phyloP scores from a whole-genome alignment of 2,888 invertebrate species.

The Ophraella communa region DNA sequence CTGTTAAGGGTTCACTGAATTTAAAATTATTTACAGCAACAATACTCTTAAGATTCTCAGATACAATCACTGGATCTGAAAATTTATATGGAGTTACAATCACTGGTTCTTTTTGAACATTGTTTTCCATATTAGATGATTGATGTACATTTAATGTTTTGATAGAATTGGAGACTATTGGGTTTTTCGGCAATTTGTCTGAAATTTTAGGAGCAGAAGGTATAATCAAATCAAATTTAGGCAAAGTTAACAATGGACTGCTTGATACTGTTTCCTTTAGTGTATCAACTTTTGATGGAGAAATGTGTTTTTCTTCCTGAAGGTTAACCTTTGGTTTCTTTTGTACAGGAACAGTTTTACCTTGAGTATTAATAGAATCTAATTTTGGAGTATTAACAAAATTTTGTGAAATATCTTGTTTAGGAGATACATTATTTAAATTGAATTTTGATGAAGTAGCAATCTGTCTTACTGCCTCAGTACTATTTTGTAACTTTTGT shows the following conservation, averaged over 20 bases:
- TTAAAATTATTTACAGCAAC: slow-evolving; percentile 64
- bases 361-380: neutral
- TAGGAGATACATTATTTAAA: slow-evolving; percentile 47
- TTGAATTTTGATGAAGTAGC: slow-evolving; percentile 64
- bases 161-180: neutral
- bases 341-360: neutral
- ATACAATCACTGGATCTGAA: slow-evolving; percentile 62
- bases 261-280: neutral
- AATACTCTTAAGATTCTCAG: slow-evolving; percentile 57
- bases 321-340: neutral
- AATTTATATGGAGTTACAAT: slow-evolving; percentile 53
- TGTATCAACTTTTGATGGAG: neutral
- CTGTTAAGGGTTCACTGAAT: slow-evolving; percentile 64
- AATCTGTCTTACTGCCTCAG: slow-evolving; percentile 68
- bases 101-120: slow-evolving; percentile 27
- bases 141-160: neutral
- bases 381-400: neutral
- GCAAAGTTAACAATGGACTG: slow-evolving; percentile 65
- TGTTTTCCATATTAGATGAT: slow-evolving; percentile 24
- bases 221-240: slow-evolving; percentile 64
- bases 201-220: slow-evolving; percentile 48
- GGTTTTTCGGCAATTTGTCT: slow-evolving; percentile 12
- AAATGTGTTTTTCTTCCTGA: neutral
- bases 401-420: slow-evolving; percentile 42
- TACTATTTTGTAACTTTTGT: slow-evolving; percentile 67